Conservation (phyloP, 1,140 invertebrate species). For the Parasteatoda tepidariorum region DNA sequence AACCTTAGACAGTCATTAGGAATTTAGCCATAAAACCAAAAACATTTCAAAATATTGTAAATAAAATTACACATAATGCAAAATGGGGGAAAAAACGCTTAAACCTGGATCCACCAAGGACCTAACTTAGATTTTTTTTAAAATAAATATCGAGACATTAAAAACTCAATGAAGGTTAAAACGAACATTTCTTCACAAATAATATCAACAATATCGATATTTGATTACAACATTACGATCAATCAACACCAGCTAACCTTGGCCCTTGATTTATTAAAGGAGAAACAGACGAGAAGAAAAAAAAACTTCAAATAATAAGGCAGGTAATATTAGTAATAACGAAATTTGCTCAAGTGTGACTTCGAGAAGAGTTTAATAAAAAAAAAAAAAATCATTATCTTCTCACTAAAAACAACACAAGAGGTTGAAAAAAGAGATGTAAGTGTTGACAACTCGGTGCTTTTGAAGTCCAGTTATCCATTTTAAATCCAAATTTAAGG, state of each 20-base stretch:
- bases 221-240: conserved; percentile 15
- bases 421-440: background rate
- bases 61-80: too few relatives aligned
- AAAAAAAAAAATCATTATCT: conserved; percentile 11
- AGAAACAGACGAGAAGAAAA: background rate
- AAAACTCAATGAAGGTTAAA: background rate
- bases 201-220: conserved; percentile 2
- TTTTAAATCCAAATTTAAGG: background rate
- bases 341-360: conserved; percentile 11
- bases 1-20: too few relatives aligned
- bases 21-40: too few relatives aligned
- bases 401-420: background rate
- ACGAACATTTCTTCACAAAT: background rate
- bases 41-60: too few relatives aligned
- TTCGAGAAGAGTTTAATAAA: background rate
- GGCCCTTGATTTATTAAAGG: background rate
- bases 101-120: background rate
- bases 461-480: conserved; percentile 18
- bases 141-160: background rate
- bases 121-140: background rate
- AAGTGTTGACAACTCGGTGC: background rate
- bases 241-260: background rate
- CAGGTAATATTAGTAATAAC: background rate
- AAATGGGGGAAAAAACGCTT: too few relatives aligned
- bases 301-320: background rate